Evolutionary conservation across 2,113 vertebrate species (phyloP).

Genomic region (Periophthalmodon schlosseri): DNA sequence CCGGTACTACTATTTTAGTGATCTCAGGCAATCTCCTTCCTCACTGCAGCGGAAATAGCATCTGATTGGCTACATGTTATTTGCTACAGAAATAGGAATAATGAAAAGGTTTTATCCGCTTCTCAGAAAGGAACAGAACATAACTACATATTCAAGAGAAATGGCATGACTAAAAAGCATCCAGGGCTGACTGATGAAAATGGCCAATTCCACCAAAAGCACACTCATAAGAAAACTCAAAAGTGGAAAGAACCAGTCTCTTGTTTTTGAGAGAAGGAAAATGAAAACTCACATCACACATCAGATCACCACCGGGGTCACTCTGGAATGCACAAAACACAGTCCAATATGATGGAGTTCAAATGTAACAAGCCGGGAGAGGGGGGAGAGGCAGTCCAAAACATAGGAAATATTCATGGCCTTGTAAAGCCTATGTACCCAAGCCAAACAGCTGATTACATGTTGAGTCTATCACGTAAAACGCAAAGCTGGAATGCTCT

Average conservation of each 20-base stretch:
- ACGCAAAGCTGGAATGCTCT: slow-evolving; percentile 43
- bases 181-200: slow-evolving; percentile 18
- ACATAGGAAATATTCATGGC: slow-evolving; percentile 33
- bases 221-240: background rate
- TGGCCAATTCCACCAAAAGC: background rate
- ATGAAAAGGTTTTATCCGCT: background rate
- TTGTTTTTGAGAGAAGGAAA: background rate
- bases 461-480: slow-evolving; percentile 60
- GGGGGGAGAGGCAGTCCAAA: slow-evolving; percentile 24
- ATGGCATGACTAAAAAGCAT: slow-evolving; percentile 5
- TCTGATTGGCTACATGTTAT: slow-evolving; percentile 28
- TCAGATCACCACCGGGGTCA: slow-evolving; percentile 20
- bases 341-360: background rate
- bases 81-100: slow-evolving; percentile 17
- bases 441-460: slow-evolving; percentile 67
- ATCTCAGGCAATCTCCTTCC: background rate
- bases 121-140: slow-evolving; percentile 13
- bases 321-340: slow-evolving; percentile 9
- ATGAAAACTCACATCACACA: slow-evolving; percentile 8
- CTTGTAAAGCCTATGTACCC: slow-evolving; percentile 38
- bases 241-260: background rate
- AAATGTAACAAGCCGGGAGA: slow-evolving; percentile 23
- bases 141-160: slow-evolving; percentile 29
- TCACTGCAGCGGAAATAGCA: slow-evolving; percentile 17
- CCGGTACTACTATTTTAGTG: background rate